These are phyloP conservation scores for Amblyopsis rosae DNA, from an alignment of 2,113 vertebrate species.

Conservation along the genomic window DNA sequence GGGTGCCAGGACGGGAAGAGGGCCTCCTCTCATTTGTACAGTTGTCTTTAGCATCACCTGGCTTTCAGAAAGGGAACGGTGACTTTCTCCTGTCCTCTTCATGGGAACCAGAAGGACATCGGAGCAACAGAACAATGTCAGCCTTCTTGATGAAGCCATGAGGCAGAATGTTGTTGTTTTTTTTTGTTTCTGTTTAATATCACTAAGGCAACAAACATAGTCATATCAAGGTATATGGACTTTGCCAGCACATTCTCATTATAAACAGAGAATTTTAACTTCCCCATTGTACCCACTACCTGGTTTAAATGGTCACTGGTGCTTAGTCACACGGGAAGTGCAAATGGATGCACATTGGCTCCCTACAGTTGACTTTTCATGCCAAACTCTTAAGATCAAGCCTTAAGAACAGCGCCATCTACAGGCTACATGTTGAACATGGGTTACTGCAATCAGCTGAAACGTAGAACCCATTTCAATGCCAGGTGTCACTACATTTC, in stretches of 20 bases:
- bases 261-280: constrained; percentile 4
- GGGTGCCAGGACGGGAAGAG: constrained; percentile 21
- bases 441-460: no score
- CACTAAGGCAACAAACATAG: constrained; percentile 20
- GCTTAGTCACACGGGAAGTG: constrained; percentile 9
- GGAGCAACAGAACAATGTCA: constrained; percentile 23
- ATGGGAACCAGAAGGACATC: constrained; percentile 35
- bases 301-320: constrained; percentile 29
- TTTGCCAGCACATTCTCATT: constrained; percentile 19
- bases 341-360: not conserved
- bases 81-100: constrained; percentile 29
- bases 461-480: no score
- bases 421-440: no score
- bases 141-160: constrained; percentile 20
- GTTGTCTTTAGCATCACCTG: constrained; percentile 25
- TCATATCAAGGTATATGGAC: constrained; percentile 24
- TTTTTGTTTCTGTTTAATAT: constrained; percentile 43
- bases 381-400: not conserved
- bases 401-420: constrained; percentile 8
- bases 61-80: constrained; percentile 27
- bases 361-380: not conserved
- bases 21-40: constrained; percentile 22
- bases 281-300: constrained; percentile 42
- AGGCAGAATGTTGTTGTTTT: constrained; percentile 24
- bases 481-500: not conserved